Evolutionary conservation across 2,888 invertebrate species (phyloP).

Genomic region (Agrotis ipsilon): DNA sequence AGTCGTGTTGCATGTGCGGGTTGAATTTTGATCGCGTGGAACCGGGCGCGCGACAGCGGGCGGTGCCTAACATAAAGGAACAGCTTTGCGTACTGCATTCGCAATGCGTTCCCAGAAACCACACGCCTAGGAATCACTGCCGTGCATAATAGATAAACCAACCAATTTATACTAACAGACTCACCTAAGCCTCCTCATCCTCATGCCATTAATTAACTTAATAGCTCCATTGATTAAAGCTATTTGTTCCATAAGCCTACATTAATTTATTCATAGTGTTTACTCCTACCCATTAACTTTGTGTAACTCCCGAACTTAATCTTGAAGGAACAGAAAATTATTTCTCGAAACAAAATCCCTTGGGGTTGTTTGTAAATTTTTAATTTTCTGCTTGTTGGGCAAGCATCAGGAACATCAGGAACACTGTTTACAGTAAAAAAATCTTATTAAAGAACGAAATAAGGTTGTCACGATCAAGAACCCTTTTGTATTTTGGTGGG

Average conservation of each 20-base stretch:
- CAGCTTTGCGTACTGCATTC: conserved; percentile 64
- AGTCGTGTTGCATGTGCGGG: conserved; percentile 72
- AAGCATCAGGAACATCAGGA: conserved; percentile 80
- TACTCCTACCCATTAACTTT: conserved; percentile 73
- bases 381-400: conserved; percentile 86
- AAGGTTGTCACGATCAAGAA: conserved; percentile 76
- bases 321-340: conserved; percentile 74
- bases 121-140: conserved; percentile 41
- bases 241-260: conserved; percentile 46
- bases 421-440: conserved; percentile 79
- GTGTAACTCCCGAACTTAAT: conserved; percentile 75
- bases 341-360: conserved; percentile 76
- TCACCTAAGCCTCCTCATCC: conserved; percentile 13
- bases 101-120: conserved; percentile 65
- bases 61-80: conserved; percentile 59
- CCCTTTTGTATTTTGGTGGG: conserved; percentile 60
- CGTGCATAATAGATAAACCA: conserved; percentile 39
- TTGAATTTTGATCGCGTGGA: conserved; percentile 79
- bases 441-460: conserved; percentile 78
- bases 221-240: conserved; percentile 53
- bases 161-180: conserved; percentile 24
- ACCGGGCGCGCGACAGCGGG: conserved; percentile 63
- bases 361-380: conserved; percentile 79
- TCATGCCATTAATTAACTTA: conserved; percentile 36
- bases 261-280: conserved; percentile 68